Conservation (phyloP, 2,888 invertebrate species). For the Caenorhabditis plicata region DNA sequence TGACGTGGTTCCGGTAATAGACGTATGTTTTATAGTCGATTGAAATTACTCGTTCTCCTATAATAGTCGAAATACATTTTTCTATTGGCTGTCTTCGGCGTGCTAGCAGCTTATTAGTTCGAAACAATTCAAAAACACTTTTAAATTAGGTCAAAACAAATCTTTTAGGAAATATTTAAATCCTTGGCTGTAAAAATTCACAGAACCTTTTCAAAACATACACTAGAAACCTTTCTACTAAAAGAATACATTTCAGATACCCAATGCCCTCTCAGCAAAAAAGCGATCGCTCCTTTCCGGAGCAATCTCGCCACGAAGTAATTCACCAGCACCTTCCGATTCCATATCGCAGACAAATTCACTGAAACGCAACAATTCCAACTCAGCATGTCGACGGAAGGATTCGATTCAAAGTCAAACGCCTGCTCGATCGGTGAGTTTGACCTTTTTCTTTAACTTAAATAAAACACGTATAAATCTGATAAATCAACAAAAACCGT, state of each 20-base stretch:
- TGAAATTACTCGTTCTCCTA: no score
- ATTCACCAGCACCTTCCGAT: slow-evolving; percentile 64
- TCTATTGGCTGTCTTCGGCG: no score
- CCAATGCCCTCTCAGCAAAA: slow-evolving; percentile 12
- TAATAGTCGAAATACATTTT: no score
- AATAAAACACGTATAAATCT: not conserved
- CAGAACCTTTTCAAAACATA: no score
- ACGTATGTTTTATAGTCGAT: no score
- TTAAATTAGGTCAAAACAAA: no score
- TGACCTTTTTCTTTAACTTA: not conserved
- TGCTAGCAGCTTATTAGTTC: no score
- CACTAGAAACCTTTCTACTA: slow-evolving; percentile 1
- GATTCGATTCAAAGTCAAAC: slow-evolving; percentile 43
- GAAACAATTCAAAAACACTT: no score
- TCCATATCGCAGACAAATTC: slow-evolving; percentile 61
- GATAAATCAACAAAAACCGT: not conserved
- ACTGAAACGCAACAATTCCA: slow-evolving; percentile 49
- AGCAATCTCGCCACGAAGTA: slow-evolving; percentile 54
- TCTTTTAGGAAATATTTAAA: no score
- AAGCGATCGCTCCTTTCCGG: slow-evolving; percentile 45
- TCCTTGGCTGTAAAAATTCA: no score
- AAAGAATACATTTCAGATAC: no score
- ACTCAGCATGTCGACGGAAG: slow-evolving; percentile 17
- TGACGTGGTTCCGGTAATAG: no score
- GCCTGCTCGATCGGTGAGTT: slow-evolving; percentile 39